These are phyloP conservation scores for Watsonalla cultraria DNA, from an alignment of 2,888 invertebrate genomes.

Conservation along the genomic window DNA sequence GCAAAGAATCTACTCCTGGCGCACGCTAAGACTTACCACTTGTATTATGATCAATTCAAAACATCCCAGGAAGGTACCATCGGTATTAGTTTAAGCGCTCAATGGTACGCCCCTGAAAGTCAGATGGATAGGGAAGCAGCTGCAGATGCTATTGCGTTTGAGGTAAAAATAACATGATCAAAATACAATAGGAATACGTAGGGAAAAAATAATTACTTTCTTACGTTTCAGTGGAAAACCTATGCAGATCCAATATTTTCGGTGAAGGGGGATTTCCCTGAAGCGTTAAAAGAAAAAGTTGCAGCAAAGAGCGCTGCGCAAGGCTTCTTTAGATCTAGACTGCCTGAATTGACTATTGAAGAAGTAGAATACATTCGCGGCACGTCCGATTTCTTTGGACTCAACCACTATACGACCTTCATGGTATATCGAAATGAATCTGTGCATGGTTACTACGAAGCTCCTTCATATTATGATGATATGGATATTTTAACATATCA, in stretches of 20 bases:
- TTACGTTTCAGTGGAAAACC: constrained; percentile 51
- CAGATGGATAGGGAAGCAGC: constrained; percentile 42
- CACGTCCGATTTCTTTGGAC: constrained; percentile 58
- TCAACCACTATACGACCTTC: constrained; percentile 83
- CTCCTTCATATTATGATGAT: constrained; percentile 24
- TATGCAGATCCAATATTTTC: constrained; percentile 72
- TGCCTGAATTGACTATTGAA: constrained; percentile 58
- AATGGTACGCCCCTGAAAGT: constrained; percentile 39
- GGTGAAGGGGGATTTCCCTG: constrained; percentile 73
- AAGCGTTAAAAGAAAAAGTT: constrained; percentile 58
- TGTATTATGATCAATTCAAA: constrained; percentile 50
- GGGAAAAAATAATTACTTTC: neutral
- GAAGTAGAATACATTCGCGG: constrained; percentile 46
- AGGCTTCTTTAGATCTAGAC: constrained; percentile 52
- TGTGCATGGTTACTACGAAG: constrained; percentile 3
- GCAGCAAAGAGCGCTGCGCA: constrained; percentile 57
- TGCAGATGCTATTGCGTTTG: constrained; percentile 41
- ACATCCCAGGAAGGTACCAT: constrained; percentile 28
- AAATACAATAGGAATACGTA: neutral
- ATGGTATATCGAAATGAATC: constrained; percentile 34
- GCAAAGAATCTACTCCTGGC: constrained; percentile 67
- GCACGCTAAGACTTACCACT: constrained; percentile 69
- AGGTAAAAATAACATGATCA: constrained; percentile 14
- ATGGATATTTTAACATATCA: constrained; percentile 9
- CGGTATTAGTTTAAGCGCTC: constrained; percentile 35